Percentiles rank a stretch among this genome's conserved stretches.
phyloP scores from a whole-genome alignment of 2,113 vertebrate species.

The Zootoca vivipara region DNA sequence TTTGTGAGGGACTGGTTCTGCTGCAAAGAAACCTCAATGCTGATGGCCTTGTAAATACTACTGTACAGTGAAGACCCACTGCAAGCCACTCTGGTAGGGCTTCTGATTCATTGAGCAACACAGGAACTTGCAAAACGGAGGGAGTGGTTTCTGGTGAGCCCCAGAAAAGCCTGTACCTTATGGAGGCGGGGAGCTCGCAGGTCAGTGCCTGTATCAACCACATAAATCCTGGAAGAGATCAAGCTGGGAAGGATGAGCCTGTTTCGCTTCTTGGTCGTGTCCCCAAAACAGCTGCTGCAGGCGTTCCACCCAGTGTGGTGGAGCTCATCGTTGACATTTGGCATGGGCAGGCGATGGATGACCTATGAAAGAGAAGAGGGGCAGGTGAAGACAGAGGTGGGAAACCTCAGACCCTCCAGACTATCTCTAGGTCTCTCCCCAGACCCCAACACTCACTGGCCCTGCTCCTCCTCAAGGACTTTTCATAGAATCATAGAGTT shows the following conservation, averaged over 20 bases:
- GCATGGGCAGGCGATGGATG: conserved; percentile 92
- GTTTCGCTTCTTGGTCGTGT: conserved; percentile 80
- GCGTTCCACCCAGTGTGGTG: conserved; percentile 95
- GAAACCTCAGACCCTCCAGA: rapidly evolving
- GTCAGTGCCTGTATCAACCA: conserved; percentile 85
- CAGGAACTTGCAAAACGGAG: background rate
- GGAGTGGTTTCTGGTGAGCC: background rate
- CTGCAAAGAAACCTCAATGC: rapidly evolving
- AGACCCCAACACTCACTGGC: too few relatives aligned
- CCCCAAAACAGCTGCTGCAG: conserved; percentile 92
- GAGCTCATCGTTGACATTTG: conserved; percentile 86
- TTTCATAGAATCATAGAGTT: too few relatives aligned
- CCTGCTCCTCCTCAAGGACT: too few relatives aligned
- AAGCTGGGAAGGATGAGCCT: conserved; percentile 86
- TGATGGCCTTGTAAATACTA: too few relatives aligned
- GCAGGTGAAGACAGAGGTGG: background rate
- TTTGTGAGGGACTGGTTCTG: too few relatives aligned
- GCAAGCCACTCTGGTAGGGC: background rate
- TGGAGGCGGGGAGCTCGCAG: conserved; percentile 78
- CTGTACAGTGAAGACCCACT: background rate
- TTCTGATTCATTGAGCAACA: background rate
- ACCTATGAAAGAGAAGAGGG: conserved; percentile 73
- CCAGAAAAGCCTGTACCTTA: conserved; percentile 72
- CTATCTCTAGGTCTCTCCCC: too few relatives aligned
- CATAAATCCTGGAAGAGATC: conserved; percentile 89